Base-by-base conservation (phyloP, 2,797 vertebrate genomes). In the Neosilurus mollespiculum region DNA sequence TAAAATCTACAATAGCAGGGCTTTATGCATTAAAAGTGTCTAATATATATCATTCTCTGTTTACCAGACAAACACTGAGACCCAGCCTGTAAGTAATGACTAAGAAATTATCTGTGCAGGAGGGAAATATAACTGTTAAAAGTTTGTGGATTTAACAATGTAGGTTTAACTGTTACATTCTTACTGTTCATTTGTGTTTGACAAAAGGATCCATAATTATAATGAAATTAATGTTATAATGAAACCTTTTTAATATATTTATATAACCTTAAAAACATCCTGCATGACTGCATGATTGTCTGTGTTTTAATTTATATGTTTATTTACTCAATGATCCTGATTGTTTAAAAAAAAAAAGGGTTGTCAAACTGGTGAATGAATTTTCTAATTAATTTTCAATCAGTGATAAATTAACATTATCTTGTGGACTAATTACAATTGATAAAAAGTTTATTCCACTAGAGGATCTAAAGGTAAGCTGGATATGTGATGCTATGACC, bases 11-110 rank as follows among this genome's bases (percentile, higher is more conserved):
- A 7, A 51, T 56, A 22, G 18, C 22, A 34, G 3, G 18, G 26
- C 24, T 34, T 75, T 16, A 69, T 80, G 67, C 10, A 65, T 37
- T 30, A 75, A 54, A 76, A 73, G 30, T 69, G n/a, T 80, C 76
- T 80, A 11, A 87, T 80, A 76, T n/a, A 37, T 34, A 62, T 54
- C 1, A 58, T 53, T 81, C 37, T 87, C 15, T 85, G 66, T 89
- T 88, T 86, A 88, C 78, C 91, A 98, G 97, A 96, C 91, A 90
- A 96, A 93, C 86, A 90, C 90, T 54, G 95, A 96, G 86, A 94
- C 93, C 85, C 94, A 96, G 83, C 94, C 96, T 91, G 97, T 98
- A 95, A 95, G 97, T 95, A 93, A 84, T 75, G 53, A 81, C 14
- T 66, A 24, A 72, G 3, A 53, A 11, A 65, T 51, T 79, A 10